Evolutionary conservation across 2,113 vertebrate genomes (phyloP), one percentile per base, ranked within the genome.

Genomic region (Galemys pyrenaicus): DNA sequence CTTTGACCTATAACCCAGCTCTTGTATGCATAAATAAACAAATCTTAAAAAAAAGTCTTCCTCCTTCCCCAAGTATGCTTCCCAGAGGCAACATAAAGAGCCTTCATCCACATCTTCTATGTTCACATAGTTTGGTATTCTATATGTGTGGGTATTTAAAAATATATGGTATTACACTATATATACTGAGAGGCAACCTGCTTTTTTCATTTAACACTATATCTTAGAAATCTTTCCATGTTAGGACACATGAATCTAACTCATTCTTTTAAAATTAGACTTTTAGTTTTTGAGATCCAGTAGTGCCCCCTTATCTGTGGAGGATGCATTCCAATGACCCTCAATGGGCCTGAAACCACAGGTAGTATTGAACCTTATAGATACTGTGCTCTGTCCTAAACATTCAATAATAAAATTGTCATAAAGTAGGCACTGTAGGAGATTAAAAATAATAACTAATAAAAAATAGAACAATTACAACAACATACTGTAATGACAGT

Each of bases 141-240:
- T 16, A 67, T 94, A 58, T 91, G 20, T 71, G 24, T 46, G 37
- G 37, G 13, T 82, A 37, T 56, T 77, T 95, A 78, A 92, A 92
- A 93, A 46, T 49, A 90, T 71, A 79, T 81, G 12, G 10, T 81
- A 64, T 78, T 78, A 35, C 32, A 60, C 75, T 9, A 9, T 83
- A 83, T 68, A 37, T 20, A 80, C 13, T 32, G 35, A 89, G 78
- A 16, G 46, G 15, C 30, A 80, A 65, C 74, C 92, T 68, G 11
- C 37, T 79, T 91, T 95, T 88, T 94, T 87, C 77, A 81, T 32
- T 87, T 68, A 95, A 64, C 6, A 83, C 67, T 90, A 56, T 60
- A 71, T 90, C 44, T 94, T 87, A 16, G 75, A 87, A 89, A 86
- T 41, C 32, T 94, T 86, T 67, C 58, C 8, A 32, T 65, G 30